phyloP scores from a whole-genome alignment of 2,888 invertebrate genomes.

The Scrobipalpa costella region DNA sequence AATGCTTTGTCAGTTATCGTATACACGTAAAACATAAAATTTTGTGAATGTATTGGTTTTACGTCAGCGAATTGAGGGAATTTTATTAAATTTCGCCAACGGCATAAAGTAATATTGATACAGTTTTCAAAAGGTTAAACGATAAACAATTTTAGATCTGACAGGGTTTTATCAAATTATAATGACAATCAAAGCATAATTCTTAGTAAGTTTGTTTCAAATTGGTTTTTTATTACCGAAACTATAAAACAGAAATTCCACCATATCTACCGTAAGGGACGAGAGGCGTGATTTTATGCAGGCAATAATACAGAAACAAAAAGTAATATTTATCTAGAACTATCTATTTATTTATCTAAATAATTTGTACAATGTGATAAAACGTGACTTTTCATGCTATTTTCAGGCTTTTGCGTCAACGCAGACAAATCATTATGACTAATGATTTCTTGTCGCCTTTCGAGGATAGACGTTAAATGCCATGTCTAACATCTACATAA shows the following conservation, averaged over 20 bases:
- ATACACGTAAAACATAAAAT: constrained; percentile 19
- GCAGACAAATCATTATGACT: constrained; percentile 12
- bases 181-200: no score
- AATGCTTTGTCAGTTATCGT: no score
- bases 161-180: no score
- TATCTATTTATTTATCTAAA: no score
- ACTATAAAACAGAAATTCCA: no score
- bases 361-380: background rate
- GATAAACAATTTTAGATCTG: no score
- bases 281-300: no score
- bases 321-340: background rate
- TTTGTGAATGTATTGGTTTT: constrained; percentile 16
- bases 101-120: constrained; percentile 19
- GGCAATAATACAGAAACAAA: no score
- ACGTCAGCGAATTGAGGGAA: constrained; percentile 24
- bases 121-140: no score
- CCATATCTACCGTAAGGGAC: no score
- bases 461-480: background rate
- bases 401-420: background rate
- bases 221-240: no score
- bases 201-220: no score
- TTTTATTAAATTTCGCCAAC: constrained; percentile 30
- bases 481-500: background rate
- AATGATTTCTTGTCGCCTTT: constrained; percentile 11
- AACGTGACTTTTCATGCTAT: background rate